phyloP scores from a whole-genome alignment of 2,113 vertebrate genomes.

The Dolichallabes microphthalmus region DNA sequence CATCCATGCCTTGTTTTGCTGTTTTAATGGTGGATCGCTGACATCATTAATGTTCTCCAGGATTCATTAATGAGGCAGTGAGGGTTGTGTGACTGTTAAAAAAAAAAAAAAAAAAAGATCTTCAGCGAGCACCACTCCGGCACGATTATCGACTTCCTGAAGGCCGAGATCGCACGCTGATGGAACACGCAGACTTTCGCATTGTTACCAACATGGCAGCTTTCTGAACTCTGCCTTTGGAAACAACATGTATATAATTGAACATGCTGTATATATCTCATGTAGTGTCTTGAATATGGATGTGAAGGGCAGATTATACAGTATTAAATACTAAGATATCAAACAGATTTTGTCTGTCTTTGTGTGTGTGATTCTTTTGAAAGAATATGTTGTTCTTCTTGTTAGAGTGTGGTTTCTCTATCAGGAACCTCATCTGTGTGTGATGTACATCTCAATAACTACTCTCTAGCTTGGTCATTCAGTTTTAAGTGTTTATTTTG shows the following conservation, averaged over 20 bases:
- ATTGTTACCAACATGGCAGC: slow-evolving; percentile 3
- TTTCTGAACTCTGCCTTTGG: slow-evolving; percentile 35
- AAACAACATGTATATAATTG: slow-evolving; percentile 44
- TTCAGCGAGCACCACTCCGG: not conserved
- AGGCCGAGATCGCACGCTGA: not conserved
- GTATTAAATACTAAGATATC: slow-evolving; percentile 47
- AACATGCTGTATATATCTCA: slow-evolving; percentile 54
- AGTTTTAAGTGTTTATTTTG: not conserved
- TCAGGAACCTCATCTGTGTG: not conserved
- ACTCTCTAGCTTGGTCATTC: not conserved
- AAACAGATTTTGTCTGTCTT: slow-evolving; percentile 1
- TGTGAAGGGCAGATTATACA: slow-evolving; percentile 51
- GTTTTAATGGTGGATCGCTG: slow-evolving; percentile 11
- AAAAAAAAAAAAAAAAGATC: not conserved
- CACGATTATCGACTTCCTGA: slow-evolving; percentile 29
- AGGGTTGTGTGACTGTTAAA: not conserved
- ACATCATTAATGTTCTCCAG: not conserved
- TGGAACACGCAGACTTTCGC: slow-evolving; percentile 13
- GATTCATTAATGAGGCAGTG: slow-evolving; percentile 10
- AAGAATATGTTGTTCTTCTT: not conserved
- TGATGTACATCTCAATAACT: too few species aligned
- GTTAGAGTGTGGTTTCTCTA: not conserved
- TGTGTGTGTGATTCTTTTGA: slow-evolving; percentile 30
- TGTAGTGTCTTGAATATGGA: slow-evolving; percentile 59
- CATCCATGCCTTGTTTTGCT: not conserved